Percentiles rank a stretch among this genome's conserved stretches.
phyloP scores from a whole-genome alignment of 1,140 invertebrate species.

The Cyclina sinensis region DNA sequence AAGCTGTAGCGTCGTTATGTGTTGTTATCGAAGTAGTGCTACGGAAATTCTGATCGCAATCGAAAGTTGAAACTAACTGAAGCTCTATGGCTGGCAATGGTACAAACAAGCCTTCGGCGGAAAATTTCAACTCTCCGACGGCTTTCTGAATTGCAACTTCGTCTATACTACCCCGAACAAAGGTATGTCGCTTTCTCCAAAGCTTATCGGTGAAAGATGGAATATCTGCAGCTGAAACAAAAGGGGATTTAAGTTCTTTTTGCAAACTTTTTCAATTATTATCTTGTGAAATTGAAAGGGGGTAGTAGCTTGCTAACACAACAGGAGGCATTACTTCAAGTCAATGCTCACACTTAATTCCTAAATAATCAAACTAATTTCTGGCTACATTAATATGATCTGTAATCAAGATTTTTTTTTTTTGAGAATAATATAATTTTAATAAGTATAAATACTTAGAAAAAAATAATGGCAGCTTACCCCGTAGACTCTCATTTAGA shows the following conservation, averaged over 20 bases:
- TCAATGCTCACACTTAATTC: too few species aligned
- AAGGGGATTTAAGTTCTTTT: too few species aligned
- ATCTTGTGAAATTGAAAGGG: too few species aligned
- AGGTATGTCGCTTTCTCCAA: constrained; percentile 45
- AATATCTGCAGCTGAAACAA: constrained; percentile 48
- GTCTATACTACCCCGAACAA: constrained; percentile 41
- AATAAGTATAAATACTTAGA: too few species aligned
- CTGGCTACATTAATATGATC: too few species aligned
- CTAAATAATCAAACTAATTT: too few species aligned
- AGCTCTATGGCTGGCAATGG: constrained; percentile 61
- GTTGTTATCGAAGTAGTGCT: constrained; percentile 52
- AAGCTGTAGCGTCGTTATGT: constrained; percentile 41
- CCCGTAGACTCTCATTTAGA: constrained; percentile 45
- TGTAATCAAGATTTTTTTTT: too few species aligned
- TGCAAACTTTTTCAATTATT: too few species aligned
- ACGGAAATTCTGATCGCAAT: constrained; percentile 44
- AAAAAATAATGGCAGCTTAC: too few species aligned
- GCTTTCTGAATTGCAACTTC: constrained; percentile 37
- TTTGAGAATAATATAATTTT: too few species aligned
- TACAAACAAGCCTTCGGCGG: constrained; percentile 59
- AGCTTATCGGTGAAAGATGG: constrained; percentile 61
- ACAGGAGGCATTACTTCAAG: too few species aligned
- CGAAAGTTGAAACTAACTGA: constrained; percentile 58
- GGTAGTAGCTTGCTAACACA: too few species aligned
- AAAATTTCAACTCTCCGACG: constrained; percentile 50